Percentiles rank a stretch among this genome's conserved stretches.
These are phyloP conservation scores for Folsomia candida DNA, from an alignment of 2,888 invertebrate species.

Conservation along the genomic window DNA sequence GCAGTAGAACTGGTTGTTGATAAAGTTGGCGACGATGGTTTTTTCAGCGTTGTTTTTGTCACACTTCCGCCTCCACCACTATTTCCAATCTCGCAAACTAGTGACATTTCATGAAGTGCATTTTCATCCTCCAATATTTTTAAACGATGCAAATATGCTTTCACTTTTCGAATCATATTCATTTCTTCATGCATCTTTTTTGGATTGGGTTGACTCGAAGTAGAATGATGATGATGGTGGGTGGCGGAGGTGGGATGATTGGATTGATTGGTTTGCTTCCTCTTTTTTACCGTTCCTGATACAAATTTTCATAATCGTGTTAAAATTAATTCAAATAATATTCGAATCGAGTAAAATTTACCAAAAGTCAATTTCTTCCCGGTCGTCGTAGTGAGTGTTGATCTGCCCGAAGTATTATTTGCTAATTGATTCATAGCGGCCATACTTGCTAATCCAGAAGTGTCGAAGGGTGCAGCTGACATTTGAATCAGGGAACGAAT, in stretches of 20 bases:
- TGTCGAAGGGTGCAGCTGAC: conserved; percentile 90
- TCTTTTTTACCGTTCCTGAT: too few relatives aligned
- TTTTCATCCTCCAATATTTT: conserved; percentile 90
- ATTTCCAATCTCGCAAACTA: conserved; percentile 75
- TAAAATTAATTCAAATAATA: conserved; percentile 82
- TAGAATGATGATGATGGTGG: too few relatives aligned
- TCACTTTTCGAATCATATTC: conserved; percentile 50
- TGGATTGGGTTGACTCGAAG: too few relatives aligned
- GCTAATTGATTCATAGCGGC: conserved; percentile 83
- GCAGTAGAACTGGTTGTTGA: conserved; percentile 36
- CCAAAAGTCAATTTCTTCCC: too few relatives aligned
- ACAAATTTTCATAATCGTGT: too few relatives aligned
- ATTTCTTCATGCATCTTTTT: conserved; percentile 97
- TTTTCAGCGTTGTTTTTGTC: conserved; percentile 30
- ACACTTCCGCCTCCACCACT: conserved; percentile 20
- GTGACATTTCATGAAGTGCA: conserved; percentile 79
- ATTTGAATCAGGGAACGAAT: conserved; percentile 84
- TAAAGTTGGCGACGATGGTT: conserved; percentile 37
- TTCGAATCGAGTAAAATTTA: too few relatives aligned
- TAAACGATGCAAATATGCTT: conserved; percentile 86
- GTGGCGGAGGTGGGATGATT: too few relatives aligned
- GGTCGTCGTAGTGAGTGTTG: conserved; percentile 64
- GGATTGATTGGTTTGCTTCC: too few relatives aligned
- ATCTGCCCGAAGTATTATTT: conserved; percentile 62
- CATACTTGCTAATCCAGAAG: conserved; percentile 63